Base-by-base conservation (phyloP, 2,797 vertebrate genomes). In the Mormyrops attenuatus region DNA sequence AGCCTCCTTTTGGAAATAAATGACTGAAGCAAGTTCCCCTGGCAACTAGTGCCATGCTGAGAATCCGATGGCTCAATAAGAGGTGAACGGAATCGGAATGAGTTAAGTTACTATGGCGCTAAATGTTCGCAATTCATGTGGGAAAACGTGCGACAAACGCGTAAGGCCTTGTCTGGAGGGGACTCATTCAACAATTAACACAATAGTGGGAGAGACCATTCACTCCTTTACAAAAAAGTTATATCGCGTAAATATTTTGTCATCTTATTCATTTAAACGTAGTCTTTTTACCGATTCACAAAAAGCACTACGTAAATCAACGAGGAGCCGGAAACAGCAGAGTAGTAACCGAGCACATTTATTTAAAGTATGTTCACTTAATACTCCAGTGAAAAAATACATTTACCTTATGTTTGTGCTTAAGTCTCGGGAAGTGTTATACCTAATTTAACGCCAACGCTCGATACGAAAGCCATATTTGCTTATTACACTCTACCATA, bases 1-100 rank as follows among this genome's bases (percentile, higher is more conserved):
- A 93, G 89, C 90, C 92, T 94, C 93, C 92, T 90, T 91, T 87
- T 66, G 90, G 90, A 88, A 89, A 93, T 93, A 92, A 82, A 90
- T 47, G 92, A 93, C 20, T 86, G 89, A 22, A 22, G 26, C 80
- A 22, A 90, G 90, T 69, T 91, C 55, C 89, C 89, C 88, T 91
- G 89, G 92, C 91, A 91, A 90, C 91, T 89, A 85, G 85, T 88
- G 91, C 90, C 85, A 90, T 85, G 90, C 88, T 90, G 90, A 88
- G 90, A 90, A 38, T 85, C 84, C 49, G 88, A 87, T 89, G 85
- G 88, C 88, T 90, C 66, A 66, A n/a, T 53, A 85, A 63, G 85
- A 84, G 73, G 85, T 44, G 85, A 84, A 66, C 34, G 69, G 88
- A 87, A 90, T 90, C 5, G 22, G 69, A 90, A 90, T 88, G 90